Evolutionary conservation across 1,140 invertebrate genomes (phyloP), one percentile per base, ranked within the genome.

Genomic region (Euglossa dilemma): DNA sequence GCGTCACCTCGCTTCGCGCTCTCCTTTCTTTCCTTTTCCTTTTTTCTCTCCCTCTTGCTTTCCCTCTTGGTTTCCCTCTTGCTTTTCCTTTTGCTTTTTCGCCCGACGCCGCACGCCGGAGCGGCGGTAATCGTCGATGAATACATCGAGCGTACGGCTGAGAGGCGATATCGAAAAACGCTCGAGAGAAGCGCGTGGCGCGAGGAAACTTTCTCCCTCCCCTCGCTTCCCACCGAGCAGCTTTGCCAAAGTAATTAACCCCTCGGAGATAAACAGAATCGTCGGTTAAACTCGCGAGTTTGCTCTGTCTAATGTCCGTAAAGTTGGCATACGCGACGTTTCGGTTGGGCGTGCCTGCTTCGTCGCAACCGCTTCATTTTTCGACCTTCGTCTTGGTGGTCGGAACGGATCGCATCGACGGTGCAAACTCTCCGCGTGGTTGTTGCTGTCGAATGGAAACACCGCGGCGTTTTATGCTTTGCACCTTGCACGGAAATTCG

Each of bases 401-500:
- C n/a, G 6, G 2, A 25, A 59, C 57, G 23, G n/a, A 12, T 16
- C 16, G 50, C 18, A 54, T 36, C 54, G 56, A 78, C 86, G 86
- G 84, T 86, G 81, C 76, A 69, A 36, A 36, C 36, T 36, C 4
- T 36, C 36, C 36, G 36, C 36, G 36, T 36, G 36, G 4, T 4
- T 36, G 36, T 36, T 36, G 36, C 36, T 36, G 36, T 50, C 67
- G 63, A 76, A 88, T 88, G 83, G 80, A 83, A 88, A 88, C 84
- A 80, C 57, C 66, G 23, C 36, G 57, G 47, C 64, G 70, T 81
- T 89, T 89, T 75, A 80, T 81, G 59, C 84, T 75, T 83, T 81
- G 59, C 84, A 81, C 70, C 87, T 85, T 86, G 52, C 50, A 66
- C 80, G 85, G 74, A 89, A 89, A 89, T 89, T 84, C 87, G 45